Base-by-base conservation (phyloP, 1,140 invertebrate species). In the Bilobella aurantiaca region DNA sequence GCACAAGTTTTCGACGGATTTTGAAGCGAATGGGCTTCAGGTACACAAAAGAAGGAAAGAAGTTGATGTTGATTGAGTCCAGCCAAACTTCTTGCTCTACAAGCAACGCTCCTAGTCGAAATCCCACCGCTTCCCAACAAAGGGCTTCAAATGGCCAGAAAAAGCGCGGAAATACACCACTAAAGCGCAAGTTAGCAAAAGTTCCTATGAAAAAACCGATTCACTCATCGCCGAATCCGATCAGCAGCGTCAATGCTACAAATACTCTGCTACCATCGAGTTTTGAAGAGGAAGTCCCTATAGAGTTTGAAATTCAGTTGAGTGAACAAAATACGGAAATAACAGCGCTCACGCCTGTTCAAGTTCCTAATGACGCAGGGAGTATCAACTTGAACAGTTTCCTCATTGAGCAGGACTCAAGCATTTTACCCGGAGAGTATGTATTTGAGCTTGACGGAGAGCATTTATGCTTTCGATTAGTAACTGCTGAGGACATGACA, bases 1-100 rank as follows among this genome's bases (percentile, higher is more conserved):
- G 68, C 57, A 72, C 71, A 3, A 69, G 68, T 58, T 67, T 72
- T 49, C 37, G 71, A 58, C 31, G 71, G 37, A 72, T 72, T 62
- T 46, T 72, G 3, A 63, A 68, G 28, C 27, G 66, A 23, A 60
- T 68, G 62, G 63, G 63, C n/a, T 61, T 58, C 32, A 63, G 16
- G 25, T 63, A 27, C 42, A 16, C 18, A 27, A 34, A 62, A 29
- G 5, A 18, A 18, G 28, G 8, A 5, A 28, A 12, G 28, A 59
- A 59, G 25, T 8, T 59, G 8, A 29, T 30, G 25, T 12, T 57
- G 53, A 23, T 57, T n/a, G 53, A 57, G n/a, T n/a, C n/a, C n/a
- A n/a, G n/a, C n/a, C n/a, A n/a, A n/a, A n/a, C n/a, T n/a, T n/a
- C n/a, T n/a, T n/a, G n/a, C n/a, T n/a, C n/a, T n/a, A n/a, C n/a